phyloP scores from a whole-genome alignment of 2,888 invertebrate genomes.

The Acanthopleura granulata region DNA sequence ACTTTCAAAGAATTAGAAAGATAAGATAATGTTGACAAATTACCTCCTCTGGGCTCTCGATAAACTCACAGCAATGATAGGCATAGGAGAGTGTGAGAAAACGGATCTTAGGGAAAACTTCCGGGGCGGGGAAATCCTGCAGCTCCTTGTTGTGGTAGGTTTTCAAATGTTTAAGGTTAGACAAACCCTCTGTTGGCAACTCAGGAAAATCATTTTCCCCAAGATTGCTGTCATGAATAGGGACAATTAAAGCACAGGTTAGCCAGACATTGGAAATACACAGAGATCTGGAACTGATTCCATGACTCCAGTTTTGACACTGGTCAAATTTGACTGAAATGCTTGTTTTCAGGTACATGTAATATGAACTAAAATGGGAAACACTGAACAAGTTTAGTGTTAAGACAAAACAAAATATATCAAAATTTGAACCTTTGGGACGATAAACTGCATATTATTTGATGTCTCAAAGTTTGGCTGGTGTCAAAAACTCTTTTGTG shows the following conservation, averaged over 20 bases:
- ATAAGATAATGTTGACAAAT: background rate
- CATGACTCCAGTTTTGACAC: no score
- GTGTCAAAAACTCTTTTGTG: no score
- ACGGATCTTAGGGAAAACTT: slow-evolving; percentile 87
- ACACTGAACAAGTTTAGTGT: no score
- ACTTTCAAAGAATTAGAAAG: no score
- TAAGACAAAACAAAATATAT: no score
- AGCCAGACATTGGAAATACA: background rate
- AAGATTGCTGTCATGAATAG: slow-evolving; percentile 79
- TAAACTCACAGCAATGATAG: slow-evolving; percentile 90
- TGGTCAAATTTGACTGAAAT: no score
- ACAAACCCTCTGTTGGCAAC: slow-evolving; percentile 86
- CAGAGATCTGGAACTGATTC: no score
- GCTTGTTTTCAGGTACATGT: no score
- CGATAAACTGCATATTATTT: no score
- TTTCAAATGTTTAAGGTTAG: slow-evolving; percentile 85
- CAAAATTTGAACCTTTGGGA: no score
- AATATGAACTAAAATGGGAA: no score
- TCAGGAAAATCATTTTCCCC: slow-evolving; percentile 88
- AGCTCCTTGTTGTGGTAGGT: slow-evolving; percentile 92
- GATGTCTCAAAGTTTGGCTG: no score
- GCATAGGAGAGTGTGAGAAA: slow-evolving; percentile 91
- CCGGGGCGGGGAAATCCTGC: slow-evolving; percentile 88
- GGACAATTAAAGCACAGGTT: background rate
- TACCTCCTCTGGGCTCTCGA: slow-evolving; percentile 39